phyloP scores from a whole-genome alignment of 2,888 invertebrate species.

The Doris montereyensis region DNA sequence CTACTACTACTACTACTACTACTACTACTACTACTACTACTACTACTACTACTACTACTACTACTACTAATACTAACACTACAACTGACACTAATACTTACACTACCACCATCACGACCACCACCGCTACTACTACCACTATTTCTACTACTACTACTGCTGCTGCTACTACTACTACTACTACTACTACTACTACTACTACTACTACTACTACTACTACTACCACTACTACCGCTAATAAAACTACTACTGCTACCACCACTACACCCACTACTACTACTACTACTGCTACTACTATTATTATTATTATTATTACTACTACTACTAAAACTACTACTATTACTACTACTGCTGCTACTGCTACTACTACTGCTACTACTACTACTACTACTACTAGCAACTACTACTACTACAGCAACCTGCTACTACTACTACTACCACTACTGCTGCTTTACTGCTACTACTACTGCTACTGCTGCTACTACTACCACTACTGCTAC shows the following conservation, averaged over 20 bases:
- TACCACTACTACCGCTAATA: constrained; percentile 15
- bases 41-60: neutral
- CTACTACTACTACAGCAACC: neutral
- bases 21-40: neutral
- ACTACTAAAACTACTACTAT: neutral
- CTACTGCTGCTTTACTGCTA: too few species aligned
- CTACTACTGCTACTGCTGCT: neutral
- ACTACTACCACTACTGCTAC: constrained; percentile 3
- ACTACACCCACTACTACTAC: constrained; percentile 6
- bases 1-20: neutral
- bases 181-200: constrained; percentile 20
- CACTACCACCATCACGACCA: neutral
- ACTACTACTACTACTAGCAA: neutral
- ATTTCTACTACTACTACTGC: too few species aligned
- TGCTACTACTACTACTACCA: constrained; percentile 1
- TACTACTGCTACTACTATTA: neutral
- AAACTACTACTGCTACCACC: constrained; percentile 8
- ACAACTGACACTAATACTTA: neutral
- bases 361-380: neutral
- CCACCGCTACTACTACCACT: neutral
- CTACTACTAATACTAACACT: neutral
- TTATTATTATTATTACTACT: neutral
- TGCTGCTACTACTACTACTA: too few species aligned
- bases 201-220: constrained; percentile 20
- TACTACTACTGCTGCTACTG: neutral